phyloP scores from a whole-genome alignment of 2,888 invertebrate species.

The Aphrophora alni region DNA sequence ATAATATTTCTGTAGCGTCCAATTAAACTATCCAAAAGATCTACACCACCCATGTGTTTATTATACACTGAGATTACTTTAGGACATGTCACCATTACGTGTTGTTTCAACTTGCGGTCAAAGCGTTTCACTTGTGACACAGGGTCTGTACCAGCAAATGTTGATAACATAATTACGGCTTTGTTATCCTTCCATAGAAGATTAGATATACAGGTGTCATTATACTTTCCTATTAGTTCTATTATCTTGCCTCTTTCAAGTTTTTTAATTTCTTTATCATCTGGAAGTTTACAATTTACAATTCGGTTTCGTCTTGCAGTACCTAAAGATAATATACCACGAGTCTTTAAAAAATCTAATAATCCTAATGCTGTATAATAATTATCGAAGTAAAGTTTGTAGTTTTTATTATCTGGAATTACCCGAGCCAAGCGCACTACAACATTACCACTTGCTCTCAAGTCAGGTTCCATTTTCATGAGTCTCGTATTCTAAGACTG shows the following conservation, averaged over 20 bases:
- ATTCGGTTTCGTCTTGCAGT: slow-evolving; percentile 53
- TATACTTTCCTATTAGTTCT: background rate
- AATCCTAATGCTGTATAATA: slow-evolving; percentile 52
- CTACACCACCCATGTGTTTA: slow-evolving; percentile 52
- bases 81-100: slow-evolving; percentile 50
- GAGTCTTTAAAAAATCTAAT: slow-evolving; percentile 48
- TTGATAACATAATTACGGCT: slow-evolving; percentile 49
- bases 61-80: slow-evolving; percentile 52
- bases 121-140: slow-evolving; percentile 44
- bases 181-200: slow-evolving; percentile 48
- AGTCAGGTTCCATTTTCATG: slow-evolving; percentile 43
- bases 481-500: slow-evolving; percentile 37
- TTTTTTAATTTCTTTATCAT: slow-evolving; percentile 45
- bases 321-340: slow-evolving; percentile 52
- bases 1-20: slow-evolving; percentile 50
- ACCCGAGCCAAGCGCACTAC: slow-evolving; percentile 53
- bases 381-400: slow-evolving; percentile 54
- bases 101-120: slow-evolving; percentile 40
- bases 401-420: slow-evolving; percentile 51
- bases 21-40: slow-evolving; percentile 50
- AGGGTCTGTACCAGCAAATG: slow-evolving; percentile 50
- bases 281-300: slow-evolving; percentile 53
- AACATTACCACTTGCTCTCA: slow-evolving; percentile 53
- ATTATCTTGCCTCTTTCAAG: slow-evolving; percentile 5
- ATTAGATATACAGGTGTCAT: background rate